These are phyloP conservation scores for Timema podura DNA, from an alignment of 2,888 invertebrate species.

Conservation along the genomic window DNA sequence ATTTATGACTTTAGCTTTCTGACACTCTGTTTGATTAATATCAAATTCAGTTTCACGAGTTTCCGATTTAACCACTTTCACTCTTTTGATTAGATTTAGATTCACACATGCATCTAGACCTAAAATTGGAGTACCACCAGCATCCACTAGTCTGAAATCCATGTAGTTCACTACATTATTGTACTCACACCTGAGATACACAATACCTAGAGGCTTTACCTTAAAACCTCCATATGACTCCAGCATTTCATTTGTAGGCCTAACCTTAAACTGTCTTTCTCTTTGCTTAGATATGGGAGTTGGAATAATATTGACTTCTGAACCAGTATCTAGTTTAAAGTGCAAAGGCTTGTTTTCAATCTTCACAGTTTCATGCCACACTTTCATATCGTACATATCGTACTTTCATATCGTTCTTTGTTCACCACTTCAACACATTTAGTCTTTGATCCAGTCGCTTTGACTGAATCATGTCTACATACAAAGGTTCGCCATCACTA, in stretches of 20 bases:
- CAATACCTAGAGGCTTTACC: not conserved
- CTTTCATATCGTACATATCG: not conserved
- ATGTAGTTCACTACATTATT: constrained; percentile 1
- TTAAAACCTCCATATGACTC: constrained; percentile 16
- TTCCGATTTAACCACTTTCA: not conserved
- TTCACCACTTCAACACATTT: not conserved
- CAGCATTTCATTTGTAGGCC: not conserved
- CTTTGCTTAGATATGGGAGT: not conserved
- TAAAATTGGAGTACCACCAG: not conserved
- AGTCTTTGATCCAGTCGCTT: too few species aligned
- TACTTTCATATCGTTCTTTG: not conserved
- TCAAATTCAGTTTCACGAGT: not conserved
- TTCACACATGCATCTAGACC: not conserved
- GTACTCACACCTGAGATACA: constrained; percentile 5
- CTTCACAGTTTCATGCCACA: constrained; percentile 7
- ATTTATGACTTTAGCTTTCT: too few species aligned
- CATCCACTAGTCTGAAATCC: constrained; percentile 16
- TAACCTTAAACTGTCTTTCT: constrained; percentile 10
- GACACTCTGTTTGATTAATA: not conserved
- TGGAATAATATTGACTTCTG: constrained; percentile 4
- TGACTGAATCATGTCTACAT: not conserved
- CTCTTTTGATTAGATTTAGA: not conserved
- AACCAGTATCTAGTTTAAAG: constrained; percentile 5
- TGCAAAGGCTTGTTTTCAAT: not conserved
- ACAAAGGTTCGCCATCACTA: not conserved